These are phyloP conservation scores for Paradisaea rubra DNA, from an alignment of 2,113 vertebrate species.

Conservation along the genomic window DNA sequence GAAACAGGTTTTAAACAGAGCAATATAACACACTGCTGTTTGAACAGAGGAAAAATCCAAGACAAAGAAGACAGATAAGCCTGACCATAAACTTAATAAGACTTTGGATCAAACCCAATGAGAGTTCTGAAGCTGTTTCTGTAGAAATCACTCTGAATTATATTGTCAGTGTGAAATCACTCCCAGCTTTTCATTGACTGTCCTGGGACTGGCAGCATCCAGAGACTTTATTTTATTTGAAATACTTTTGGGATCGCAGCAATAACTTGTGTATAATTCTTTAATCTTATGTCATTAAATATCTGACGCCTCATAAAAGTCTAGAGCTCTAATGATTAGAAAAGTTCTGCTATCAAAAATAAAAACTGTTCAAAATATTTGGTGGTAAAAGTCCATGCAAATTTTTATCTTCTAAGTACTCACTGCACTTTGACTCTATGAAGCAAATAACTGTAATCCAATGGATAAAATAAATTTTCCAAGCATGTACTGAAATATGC, in stretches of 20 bases:
- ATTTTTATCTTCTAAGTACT: constrained; percentile 5
- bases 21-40: background rate
- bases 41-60: background rate
- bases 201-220: background rate
- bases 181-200: background rate
- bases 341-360: constrained; percentile 5
- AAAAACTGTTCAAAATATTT: constrained; percentile 20
- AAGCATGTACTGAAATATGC: background rate
- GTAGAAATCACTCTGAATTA: background rate
- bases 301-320: background rate
- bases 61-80: background rate
- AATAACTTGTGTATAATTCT: background rate
- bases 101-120: background rate
- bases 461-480: background rate
- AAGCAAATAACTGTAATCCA: background rate
- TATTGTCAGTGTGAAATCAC: background rate
- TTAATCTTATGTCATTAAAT: background rate
- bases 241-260: background rate
- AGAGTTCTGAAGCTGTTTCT: background rate
- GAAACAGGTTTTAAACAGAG: background rate
- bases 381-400: background rate
- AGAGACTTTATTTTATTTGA: background rate
- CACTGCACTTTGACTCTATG: background rate
- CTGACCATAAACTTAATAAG: background rate
- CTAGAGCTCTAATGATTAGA: background rate